Conservation (phyloP, 2,113 vertebrate species). For the Phylloscopus whistleri region DNA sequence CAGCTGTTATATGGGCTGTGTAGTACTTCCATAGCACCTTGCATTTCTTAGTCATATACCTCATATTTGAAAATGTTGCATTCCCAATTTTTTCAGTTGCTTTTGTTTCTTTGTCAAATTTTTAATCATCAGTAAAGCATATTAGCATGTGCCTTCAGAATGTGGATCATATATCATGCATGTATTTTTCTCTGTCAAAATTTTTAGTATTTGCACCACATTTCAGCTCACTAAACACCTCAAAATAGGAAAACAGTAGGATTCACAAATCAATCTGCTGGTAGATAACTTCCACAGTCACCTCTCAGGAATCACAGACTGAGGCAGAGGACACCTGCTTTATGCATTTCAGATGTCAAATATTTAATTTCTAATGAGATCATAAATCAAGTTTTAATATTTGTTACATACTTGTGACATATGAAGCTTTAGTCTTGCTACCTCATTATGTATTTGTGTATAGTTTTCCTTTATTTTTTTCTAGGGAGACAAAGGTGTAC, state of each 20-base stretch:
- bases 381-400: neutral
- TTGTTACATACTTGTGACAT: neutral
- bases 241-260: neutral
- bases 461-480: neutral
- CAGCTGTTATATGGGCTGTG: neutral
- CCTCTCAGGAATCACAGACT: neutral
- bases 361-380: neutral
- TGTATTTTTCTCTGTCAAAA: neutral
- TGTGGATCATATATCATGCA: neutral
- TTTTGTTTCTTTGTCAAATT: neutral
- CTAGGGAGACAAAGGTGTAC: neutral
- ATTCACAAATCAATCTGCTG: neutral
- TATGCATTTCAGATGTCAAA: neutral
- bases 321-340: neutral
- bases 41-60: neutral
- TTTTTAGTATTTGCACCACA: neutral
- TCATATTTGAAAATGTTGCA: neutral
- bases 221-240: neutral
- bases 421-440: neutral
- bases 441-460: neutral
- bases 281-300: neutral
- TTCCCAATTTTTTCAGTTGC: neutral
- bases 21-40: neutral
- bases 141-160: neutral
- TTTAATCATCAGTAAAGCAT: neutral